Conservation (phyloP, 2,797 vertebrate species). For the Cynodonichthys magdalenae region DNA sequence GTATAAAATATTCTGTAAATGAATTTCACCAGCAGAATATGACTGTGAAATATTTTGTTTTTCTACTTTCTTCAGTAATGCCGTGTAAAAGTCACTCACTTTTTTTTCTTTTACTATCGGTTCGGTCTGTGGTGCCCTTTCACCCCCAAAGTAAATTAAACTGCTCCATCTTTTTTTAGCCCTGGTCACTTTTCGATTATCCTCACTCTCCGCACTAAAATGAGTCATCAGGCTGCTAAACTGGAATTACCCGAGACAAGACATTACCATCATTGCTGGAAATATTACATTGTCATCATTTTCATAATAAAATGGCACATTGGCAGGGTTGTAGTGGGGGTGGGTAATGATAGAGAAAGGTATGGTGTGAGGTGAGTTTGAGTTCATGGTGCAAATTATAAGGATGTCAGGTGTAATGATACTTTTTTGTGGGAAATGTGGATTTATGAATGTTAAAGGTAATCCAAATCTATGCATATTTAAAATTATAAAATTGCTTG, state of each 20-base stretch:
- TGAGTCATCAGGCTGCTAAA: constrained; percentile 58
- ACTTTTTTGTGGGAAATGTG: constrained; percentile 52
- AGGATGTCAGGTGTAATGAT: constrained; percentile 61
- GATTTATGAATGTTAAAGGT: constrained; percentile 18
- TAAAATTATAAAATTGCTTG: constrained; percentile 40
- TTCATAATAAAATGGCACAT: constrained; percentile 58
- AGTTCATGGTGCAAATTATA: constrained; percentile 71
- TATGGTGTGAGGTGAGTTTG: constrained; percentile 56
- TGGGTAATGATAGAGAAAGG: constrained; percentile 56
- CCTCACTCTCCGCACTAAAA: constrained; percentile 42
- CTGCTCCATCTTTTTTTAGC: constrained; percentile 56
- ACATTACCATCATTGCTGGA: constrained; percentile 62
- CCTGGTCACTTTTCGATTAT: constrained; percentile 70
- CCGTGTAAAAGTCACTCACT: constrained; percentile 49
- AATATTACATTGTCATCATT: constrained; percentile 66
- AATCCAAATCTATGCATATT: constrained; percentile 56
- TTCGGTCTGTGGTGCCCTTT: constrained; percentile 47
- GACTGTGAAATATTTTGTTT: constrained; percentile 38
- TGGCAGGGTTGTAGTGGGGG: constrained; percentile 13
- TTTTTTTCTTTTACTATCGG: constrained; percentile 8
- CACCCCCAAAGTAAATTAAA: constrained; percentile 67
- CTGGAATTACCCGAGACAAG: constrained; percentile 66
- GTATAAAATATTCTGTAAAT: neutral
- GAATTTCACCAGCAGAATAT: constrained; percentile 25
- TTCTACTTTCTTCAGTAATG: constrained; percentile 52